These are phyloP conservation scores for Pandion haliaetus DNA, from an alignment of 2,113 vertebrate species.

Conservation along the genomic window DNA sequence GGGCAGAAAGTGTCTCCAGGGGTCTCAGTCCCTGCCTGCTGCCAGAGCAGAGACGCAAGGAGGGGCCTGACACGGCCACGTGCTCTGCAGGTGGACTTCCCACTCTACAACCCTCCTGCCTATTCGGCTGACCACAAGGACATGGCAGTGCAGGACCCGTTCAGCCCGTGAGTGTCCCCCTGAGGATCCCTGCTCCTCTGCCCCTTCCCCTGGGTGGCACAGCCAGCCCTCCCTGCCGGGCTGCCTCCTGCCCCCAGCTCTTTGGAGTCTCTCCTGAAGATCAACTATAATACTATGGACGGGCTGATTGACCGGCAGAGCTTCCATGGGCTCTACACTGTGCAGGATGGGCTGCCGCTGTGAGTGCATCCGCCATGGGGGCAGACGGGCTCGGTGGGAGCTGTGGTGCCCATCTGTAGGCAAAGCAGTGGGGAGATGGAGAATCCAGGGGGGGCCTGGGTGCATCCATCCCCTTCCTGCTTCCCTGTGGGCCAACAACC, in stretches of 20 bases:
- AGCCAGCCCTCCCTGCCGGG: not conserved
- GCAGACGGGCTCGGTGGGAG: accelerated
- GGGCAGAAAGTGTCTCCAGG: accelerated
- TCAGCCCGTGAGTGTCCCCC: constrained; percentile 67
- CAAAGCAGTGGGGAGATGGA: accelerated
- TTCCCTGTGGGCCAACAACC: accelerated
- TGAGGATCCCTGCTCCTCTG: accelerated
- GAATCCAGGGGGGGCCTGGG: accelerated
- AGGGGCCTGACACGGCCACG: accelerated
- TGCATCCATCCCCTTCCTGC: not conserved
- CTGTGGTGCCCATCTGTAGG: not conserved
- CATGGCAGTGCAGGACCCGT: constrained; percentile 20
- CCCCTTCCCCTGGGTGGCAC: not conserved
- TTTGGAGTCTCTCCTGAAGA: constrained; percentile 61
- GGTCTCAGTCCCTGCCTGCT: not conserved
- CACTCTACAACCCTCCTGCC: constrained; percentile 76
- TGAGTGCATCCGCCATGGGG: not conserved
- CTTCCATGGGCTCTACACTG: constrained; percentile 56
- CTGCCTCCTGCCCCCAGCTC: constrained; percentile 17
- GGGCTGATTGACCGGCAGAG: constrained; percentile 70
- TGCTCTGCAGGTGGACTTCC: constrained; percentile 78
- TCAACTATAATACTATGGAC: constrained; percentile 72
- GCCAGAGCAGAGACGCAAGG: not conserved
- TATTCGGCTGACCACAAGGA: constrained; percentile 68
- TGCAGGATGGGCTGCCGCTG: constrained; percentile 68